These are phyloP conservation scores for Ardeotis arabs DNA, from an alignment of 2,113 vertebrate genomes.

Conservation along the genomic window DNA sequence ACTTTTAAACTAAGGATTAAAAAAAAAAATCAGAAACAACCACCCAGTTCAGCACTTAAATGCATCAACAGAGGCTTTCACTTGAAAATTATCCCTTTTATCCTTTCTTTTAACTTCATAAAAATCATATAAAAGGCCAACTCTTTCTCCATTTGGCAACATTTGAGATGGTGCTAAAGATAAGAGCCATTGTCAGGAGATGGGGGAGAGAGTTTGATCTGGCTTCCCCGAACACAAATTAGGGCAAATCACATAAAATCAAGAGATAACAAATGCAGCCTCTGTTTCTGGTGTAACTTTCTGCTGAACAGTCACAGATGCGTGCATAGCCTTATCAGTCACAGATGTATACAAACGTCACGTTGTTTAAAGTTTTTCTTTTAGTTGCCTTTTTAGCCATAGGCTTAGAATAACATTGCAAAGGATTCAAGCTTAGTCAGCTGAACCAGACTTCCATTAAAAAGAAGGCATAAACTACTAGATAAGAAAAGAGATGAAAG, in stretches of 20 bases:
- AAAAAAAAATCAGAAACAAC: background rate
- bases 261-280: background rate
- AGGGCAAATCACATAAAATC: background rate
- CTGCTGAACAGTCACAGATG: background rate
- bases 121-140: background rate
- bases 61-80: background rate
- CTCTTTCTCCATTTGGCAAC: background rate
- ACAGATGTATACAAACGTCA: background rate
- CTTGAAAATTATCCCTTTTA: background rate
- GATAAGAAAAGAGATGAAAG: background rate
- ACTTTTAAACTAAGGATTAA: background rate
- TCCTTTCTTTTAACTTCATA: background rate
- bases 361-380: slow-evolving; percentile 13
- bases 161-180: background rate
- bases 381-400: background rate
- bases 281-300: background rate
- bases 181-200: background rate
- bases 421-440: background rate
- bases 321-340: background rate
- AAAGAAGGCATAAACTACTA: background rate
- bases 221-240: background rate
- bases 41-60: background rate
- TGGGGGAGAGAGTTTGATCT: background rate
- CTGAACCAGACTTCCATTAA: background rate
- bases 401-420: slow-evolving; percentile 21